Conservation (phyloP, 1,140 invertebrate species). For the Drosophila sp. region DNA sequence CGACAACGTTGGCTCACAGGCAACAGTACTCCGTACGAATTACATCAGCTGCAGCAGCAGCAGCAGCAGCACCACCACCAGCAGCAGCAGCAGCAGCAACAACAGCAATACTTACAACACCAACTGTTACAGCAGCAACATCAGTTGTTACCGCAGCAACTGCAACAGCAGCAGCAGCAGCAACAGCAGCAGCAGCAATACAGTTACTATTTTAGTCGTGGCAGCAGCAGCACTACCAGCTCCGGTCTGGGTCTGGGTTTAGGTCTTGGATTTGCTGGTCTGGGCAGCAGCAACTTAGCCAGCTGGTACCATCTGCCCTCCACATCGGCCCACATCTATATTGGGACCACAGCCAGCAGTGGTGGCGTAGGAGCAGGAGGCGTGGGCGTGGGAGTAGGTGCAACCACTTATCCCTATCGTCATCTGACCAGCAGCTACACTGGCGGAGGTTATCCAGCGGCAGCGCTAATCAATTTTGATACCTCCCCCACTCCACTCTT, state of each 20-base stretch:
- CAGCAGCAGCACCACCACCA: constrained; percentile 32
- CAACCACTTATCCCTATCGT: constrained; percentile 54
- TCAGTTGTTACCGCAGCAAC: constrained; percentile 48
- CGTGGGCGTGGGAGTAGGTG: constrained; percentile 13
- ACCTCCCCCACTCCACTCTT: constrained; percentile 70
- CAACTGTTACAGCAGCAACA: constrained; percentile 53
- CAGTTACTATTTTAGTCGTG: constrained; percentile 53
- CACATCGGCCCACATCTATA: constrained; percentile 72
- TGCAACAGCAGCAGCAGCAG: constrained; percentile 42
- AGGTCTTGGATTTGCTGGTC: constrained; percentile 66
- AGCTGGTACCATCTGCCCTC: constrained; percentile 75
- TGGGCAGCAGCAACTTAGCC: constrained; percentile 70
- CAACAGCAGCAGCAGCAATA: constrained; percentile 55
- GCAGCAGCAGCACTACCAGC: constrained; percentile 49
- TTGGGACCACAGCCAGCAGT: constrained; percentile 65
- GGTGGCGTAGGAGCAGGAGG: not conserved
- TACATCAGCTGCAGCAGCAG: constrained; percentile 37
- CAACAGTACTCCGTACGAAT: constrained; percentile 41
- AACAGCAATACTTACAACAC: constrained; percentile 38
- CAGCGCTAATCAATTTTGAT: constrained; percentile 70
- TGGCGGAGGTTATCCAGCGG: constrained; percentile 73
- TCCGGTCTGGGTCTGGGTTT: constrained; percentile 60
- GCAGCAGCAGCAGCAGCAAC: constrained; percentile 38
- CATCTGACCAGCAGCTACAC: constrained; percentile 46
- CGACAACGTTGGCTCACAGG: constrained; percentile 64